Base-by-base conservation (phyloP, 2,797 vertebrate species). In the Meriones psammophilus region DNA sequence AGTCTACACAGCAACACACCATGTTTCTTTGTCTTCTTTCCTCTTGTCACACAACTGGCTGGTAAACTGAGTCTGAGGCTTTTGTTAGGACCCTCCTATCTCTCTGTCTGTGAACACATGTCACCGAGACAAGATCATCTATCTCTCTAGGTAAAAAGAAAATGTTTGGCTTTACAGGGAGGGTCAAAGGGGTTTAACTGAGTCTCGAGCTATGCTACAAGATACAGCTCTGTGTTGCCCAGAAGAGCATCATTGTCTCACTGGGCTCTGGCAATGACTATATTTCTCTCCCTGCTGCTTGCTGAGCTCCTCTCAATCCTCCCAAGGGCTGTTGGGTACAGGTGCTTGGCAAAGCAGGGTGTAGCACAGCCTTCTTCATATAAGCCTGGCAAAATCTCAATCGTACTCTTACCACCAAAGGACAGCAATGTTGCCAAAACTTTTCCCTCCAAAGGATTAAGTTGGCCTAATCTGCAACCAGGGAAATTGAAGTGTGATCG, bases 391-490 rank as follows among this genome's bases (percentile, higher is more conserved):
- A 84, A 88, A 87, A 78, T 91, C 58, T 77, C 71, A 94, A 18
- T 83, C 69, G 69, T 69, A 17, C 78, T 92, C 33, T 90, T 97
- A 91, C 86, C n/a, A 87, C 58, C 89, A 96, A 92, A 95, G 81
- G 83, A 78, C 50, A 91, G 73, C 88, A 91, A 86, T 91, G 81
- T 94, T 95, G 96, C 96, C 96, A 97, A 85, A 92, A 79, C 79
- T 92, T 24, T 50, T 84, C 42, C 85, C 39, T 95, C 62, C 83
- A 95, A 93, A 95, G 93, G 94, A 96, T 97, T 94, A 95, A 88
- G 90, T 94, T 94, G 92, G 88, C 96, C 81, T 93, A 95, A 95
- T 93, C 81, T 88, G 74, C 94, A 94, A 96, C 74, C 54, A 95
- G 96, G 94, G 62, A 84, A 84, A 94, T 22, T 83, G 78, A 95